phyloP scores from a whole-genome alignment of 2,797 vertebrate genomes.

The Sphaeramia orbicularis region DNA sequence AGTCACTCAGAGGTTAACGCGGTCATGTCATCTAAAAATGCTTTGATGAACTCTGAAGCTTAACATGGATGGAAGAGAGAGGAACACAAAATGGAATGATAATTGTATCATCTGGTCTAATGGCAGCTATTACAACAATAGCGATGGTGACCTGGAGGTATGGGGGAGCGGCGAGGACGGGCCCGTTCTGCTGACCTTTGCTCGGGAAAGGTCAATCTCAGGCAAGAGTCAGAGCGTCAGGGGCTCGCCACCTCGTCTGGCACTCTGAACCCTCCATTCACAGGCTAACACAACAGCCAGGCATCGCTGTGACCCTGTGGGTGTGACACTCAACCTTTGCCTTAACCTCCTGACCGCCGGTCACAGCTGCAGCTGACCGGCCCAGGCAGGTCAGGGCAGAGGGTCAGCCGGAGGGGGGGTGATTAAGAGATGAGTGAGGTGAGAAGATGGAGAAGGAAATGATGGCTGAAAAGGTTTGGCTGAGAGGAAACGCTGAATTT shows the following conservation, averaged over 20 bases:
- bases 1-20: conserved; percentile 71
- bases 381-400: conserved; percentile 57
- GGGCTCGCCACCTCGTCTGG: conserved; percentile 74
- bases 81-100: conserved; percentile 70
- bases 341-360: conserved; percentile 83
- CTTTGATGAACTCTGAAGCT: conserved; percentile 73
- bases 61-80: conserved; percentile 55
- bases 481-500: conserved; percentile 19
- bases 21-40: conserved; percentile 56
- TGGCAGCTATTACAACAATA: conserved; percentile 77
- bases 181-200: conserved; percentile 69
- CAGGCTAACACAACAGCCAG: conserved; percentile 78
- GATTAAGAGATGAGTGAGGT: conserved; percentile 63
- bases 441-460: conserved; percentile 21
- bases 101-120: conserved; percentile 80
- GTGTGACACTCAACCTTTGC: conserved; percentile 88
- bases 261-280: conserved; percentile 83
- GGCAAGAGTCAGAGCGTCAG: conserved; percentile 75
- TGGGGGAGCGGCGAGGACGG: conserved; percentile 36
- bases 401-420: conserved; percentile 52
- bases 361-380: conserved; percentile 83
- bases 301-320: conserved; percentile 83
- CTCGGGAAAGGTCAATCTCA: conserved; percentile 75
- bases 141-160: conserved; percentile 67
- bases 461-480: conserved; percentile 27